Conservation (phyloP, 2,113 vertebrate species). For the Asarcornis scutulata region DNA sequence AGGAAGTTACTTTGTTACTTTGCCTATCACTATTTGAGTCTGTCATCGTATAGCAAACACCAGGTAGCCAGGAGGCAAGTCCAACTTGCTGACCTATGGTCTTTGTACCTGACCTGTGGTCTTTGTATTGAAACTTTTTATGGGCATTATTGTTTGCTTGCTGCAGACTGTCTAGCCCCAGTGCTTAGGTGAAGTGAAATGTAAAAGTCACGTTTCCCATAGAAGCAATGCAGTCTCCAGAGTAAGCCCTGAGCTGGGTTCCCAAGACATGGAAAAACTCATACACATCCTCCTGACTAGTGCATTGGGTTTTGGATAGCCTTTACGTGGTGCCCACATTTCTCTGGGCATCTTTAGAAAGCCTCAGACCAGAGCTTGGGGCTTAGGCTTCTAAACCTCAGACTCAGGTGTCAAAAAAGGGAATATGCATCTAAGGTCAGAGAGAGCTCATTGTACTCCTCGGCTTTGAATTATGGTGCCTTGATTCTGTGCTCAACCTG, state of each 20-base stretch:
- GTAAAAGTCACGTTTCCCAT: fast-evolving
- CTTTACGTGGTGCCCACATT: fast-evolving
- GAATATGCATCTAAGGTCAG: neutral
- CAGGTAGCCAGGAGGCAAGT: fast-evolving
- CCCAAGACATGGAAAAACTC: neutral
- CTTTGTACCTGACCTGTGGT: fast-evolving
- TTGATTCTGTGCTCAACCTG: neutral
- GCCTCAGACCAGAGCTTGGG: neutral
- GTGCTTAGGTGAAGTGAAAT: neutral
- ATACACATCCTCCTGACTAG: fast-evolving
- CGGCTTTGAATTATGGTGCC: neutral
- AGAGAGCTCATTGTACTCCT: fast-evolving
- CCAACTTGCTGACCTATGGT: neutral
- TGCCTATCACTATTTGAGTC: neutral
- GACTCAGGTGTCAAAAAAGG: neutral
- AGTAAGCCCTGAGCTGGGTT: neutral
- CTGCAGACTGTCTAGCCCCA: neutral
- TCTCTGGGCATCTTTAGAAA: neutral
- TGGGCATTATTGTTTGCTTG: neutral
- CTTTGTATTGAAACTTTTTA: fast-evolving
- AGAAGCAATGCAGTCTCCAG: fast-evolving
- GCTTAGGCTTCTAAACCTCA: neutral
- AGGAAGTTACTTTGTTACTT: too few relatives aligned
- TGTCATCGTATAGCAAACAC: neutral
- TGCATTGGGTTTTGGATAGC: neutral